Evolutionary conservation across 2,888 invertebrate genomes (phyloP).

Genomic region (Bombylius discolor): DNA sequence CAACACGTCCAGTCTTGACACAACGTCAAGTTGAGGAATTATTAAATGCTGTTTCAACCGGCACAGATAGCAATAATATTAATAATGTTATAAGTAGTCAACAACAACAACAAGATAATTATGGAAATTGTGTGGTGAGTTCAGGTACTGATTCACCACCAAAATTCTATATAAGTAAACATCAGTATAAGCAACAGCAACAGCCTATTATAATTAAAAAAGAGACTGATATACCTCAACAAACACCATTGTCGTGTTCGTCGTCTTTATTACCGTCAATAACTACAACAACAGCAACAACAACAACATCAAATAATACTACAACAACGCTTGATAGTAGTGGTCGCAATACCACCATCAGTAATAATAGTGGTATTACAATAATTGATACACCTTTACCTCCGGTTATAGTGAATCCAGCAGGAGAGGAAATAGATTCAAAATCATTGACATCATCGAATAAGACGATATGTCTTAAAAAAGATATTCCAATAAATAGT

Average conservation of each 20-base stretch:
- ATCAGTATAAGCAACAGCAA: no score
- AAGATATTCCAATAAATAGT: neutral
- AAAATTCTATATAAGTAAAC: neutral
- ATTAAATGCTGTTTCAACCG: neutral
- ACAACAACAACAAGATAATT: slow-evolving; percentile 7
- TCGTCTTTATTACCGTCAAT: neutral
- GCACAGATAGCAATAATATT: neutral
- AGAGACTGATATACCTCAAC: neutral
- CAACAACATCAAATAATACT: neutral
- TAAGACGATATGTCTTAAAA: neutral
- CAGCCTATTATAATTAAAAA: neutral
- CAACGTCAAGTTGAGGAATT: slow-evolving; percentile 14
- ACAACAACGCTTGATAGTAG: neutral
- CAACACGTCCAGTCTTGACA: slow-evolving; percentile 26
- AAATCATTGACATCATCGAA: neutral
- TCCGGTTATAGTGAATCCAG: neutral
- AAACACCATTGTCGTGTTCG: neutral
- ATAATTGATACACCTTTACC: neutral
- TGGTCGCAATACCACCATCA: neutral
- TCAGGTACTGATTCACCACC: neutral
- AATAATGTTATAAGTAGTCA: slow-evolving; percentile 1
- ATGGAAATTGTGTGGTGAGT: neutral
- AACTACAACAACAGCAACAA: neutral
- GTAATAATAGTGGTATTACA: neutral
- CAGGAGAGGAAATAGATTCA: neutral